phyloP scores from a whole-genome alignment of 2,888 invertebrate species.

The Tetragonisca angustula region DNA sequence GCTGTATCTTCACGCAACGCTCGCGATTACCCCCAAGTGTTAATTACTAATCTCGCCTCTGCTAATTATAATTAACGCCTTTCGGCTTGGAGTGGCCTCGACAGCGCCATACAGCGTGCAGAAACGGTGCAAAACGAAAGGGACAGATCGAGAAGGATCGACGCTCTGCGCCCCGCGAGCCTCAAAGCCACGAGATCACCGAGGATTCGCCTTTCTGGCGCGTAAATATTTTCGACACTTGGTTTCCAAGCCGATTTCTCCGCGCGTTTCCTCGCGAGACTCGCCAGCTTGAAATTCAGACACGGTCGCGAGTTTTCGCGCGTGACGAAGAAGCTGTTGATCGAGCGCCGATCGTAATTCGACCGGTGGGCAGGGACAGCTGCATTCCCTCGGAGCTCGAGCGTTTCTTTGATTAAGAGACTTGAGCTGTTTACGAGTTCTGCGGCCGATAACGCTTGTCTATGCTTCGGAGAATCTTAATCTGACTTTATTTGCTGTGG shows the following conservation, averaged over 20 bases:
- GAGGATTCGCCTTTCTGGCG: slow-evolving; percentile 9
- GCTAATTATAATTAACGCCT: slow-evolving; percentile 84
- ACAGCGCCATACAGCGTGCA: slow-evolving; percentile 13
- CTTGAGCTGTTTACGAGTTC: slow-evolving; percentile 35
- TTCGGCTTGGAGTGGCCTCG: slow-evolving; percentile 69
- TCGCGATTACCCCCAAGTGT: slow-evolving; percentile 81
- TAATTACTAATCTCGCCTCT: slow-evolving; percentile 83
- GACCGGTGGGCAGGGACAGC: slow-evolving; percentile 6
- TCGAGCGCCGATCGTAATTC: slow-evolving; percentile 44
- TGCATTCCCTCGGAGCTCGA: background rate
- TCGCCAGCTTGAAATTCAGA: slow-evolving; percentile 37
- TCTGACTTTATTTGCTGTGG: slow-evolving; percentile 17
- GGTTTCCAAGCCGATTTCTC: slow-evolving; percentile 34
- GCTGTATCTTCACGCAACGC: slow-evolving; percentile 66
- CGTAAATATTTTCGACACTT: slow-evolving; percentile 35
- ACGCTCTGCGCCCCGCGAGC: slow-evolving; percentile 28
- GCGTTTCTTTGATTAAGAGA: slow-evolving; percentile 28
- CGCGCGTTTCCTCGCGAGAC: slow-evolving; percentile 31
- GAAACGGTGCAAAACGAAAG: slow-evolving; percentile 67
- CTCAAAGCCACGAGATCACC: slow-evolving; percentile 52
- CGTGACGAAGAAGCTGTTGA: slow-evolving; percentile 48
- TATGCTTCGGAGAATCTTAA: slow-evolving; percentile 24
- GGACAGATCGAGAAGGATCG: slow-evolving; percentile 68
- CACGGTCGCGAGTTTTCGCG: slow-evolving; percentile 45
- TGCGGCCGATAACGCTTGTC: slow-evolving; percentile 26